Base-by-base conservation (phyloP, 2,888 invertebrate species). In the Neelides folsomi region DNA sequence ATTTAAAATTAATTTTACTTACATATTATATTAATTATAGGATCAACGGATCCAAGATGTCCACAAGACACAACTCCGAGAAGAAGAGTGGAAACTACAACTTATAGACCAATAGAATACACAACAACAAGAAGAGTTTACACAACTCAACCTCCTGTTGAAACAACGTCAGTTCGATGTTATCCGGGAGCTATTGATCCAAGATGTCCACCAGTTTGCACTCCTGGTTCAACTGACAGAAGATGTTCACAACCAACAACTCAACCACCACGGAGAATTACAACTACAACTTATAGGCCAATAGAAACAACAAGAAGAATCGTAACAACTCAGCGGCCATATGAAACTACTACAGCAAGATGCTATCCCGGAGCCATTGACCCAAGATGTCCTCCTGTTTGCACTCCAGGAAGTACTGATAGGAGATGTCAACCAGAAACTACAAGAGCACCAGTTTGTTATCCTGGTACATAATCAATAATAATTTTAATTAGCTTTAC, bases 391-490 rank as follows among this genome's bases (percentile, higher is more conserved):
- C 60, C 60, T 47, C 50, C 66, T 19, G 54, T 46, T 13, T 65
- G 56, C 59, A 57, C 52, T 19, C 63, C 58, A 1, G 70, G 70
- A 57, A 52, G 69, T 61, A 54, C 68, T 63, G 46, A 66, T 62
- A 58, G 58, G 9, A 46, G 65, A 9, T 65, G 64, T 42, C 51
- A 44, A 49, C 34, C 39, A 15, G 37, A 52, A 13, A 27, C 53
- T 35, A 50, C 59, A 7, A 18, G 44, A 13, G 45, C 41, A 13
- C 47, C 53, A 20, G 16, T 45, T 9, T 48, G 44, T 38, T 48
- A 27, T 37, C 54, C 56, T 19, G 57, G 57, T 35, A 53, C 7
- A 27, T 5, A 5, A 27, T 27, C 7, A 27, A 27, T 5, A 27
- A 27, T 27, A 27, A n/a, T n/a, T n/a, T n/a, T n/a, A n/a, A n/a